Conservation (phyloP, 2,797 vertebrate genomes). For the Champsocephalus esox region DNA sequence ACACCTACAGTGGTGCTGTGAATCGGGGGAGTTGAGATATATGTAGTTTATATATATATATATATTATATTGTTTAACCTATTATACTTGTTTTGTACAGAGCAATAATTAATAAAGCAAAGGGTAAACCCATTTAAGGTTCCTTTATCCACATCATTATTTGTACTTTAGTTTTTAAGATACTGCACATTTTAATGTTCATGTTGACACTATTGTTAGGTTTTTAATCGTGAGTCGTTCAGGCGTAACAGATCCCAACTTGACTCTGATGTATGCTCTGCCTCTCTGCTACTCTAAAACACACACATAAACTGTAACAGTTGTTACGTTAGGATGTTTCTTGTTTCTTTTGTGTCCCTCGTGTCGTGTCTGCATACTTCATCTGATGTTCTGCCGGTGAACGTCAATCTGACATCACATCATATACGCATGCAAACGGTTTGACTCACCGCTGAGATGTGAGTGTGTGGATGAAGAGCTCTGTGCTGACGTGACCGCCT, state of each 20-base stretch:
- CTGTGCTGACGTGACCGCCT: constrained; percentile 21
- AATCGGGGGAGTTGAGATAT: background rate
- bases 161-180: background rate
- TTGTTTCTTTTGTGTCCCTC: background rate
- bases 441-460: constrained; percentile 61
- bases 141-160: background rate
- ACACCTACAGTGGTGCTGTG: constrained; percentile 19
- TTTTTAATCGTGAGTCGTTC: background rate
- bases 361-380: background rate
- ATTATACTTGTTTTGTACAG: background rate
- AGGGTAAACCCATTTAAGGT: background rate
- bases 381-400: background rate
- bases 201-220: background rate
- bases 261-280: background rate
- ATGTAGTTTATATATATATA: constrained; percentile 4
- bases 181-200: background rate
- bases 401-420: background rate
- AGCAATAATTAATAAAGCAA: background rate
- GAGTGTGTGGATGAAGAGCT: constrained; percentile 39
- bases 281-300: background rate
- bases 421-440: background rate
- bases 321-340: background rate
- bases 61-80: background rate
- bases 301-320: background rate
- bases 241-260: background rate